phyloP scores from a whole-genome alignment of 2,797 vertebrate species.

The Rhincodon typus region DNA sequence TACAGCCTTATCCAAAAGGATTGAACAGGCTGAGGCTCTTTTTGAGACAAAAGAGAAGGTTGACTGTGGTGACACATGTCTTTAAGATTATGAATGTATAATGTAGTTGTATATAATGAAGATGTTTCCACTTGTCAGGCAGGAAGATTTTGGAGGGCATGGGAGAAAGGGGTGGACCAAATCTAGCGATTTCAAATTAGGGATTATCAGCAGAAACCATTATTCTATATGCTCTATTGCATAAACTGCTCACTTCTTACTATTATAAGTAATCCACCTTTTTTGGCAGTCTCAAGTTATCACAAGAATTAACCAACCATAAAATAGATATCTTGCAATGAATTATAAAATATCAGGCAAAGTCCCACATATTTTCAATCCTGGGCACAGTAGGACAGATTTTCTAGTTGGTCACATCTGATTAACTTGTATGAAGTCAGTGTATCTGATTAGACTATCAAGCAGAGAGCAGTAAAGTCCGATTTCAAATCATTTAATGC shows the following conservation, averaged over 20 bases:
- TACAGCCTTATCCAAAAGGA: background rate
- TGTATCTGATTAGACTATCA: background rate
- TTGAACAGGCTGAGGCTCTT: background rate
- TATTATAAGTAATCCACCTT: background rate
- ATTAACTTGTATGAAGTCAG: background rate
- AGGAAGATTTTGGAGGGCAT: too few relatives aligned
- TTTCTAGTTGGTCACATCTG: background rate
- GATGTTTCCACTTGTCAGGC: too few relatives aligned
- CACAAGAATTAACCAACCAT: background rate
- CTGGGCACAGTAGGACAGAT: background rate
- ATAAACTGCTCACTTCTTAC: background rate
- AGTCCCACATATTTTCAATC: background rate
- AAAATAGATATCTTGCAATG: background rate
- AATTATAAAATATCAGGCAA: background rate
- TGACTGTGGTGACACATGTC: background rate
- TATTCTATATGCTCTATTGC: background rate
- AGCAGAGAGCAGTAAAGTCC: background rate
- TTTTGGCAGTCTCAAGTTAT: background rate
- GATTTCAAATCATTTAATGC: background rate
- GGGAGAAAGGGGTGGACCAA: background rate
- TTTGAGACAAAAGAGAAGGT: background rate
- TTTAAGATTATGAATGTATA: background rate
- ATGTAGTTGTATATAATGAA: background rate
- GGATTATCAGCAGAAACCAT: background rate
- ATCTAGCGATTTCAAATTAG: background rate